Evolutionary conservation across 2,888 invertebrate species (phyloP).

Genomic region (Tetramorium bicarinatum): DNA sequence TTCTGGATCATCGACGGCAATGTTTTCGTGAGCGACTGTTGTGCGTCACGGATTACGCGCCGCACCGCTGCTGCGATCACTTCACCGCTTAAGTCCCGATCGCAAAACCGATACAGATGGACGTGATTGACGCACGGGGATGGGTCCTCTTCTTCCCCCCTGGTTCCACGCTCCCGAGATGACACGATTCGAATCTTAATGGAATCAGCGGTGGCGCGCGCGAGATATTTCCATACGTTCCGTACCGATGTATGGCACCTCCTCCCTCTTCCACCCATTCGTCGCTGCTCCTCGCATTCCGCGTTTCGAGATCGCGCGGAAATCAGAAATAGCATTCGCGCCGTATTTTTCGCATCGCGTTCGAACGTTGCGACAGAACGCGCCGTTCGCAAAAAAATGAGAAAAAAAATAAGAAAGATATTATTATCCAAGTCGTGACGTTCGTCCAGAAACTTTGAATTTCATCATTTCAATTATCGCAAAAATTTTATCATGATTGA

Average conservation of each 20-base stretch:
- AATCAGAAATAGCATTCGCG: conserved; percentile 78
- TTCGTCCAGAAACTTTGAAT: not conserved
- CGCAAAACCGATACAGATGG: not conserved
- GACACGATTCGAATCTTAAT: conserved; percentile 17
- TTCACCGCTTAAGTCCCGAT: not conserved
- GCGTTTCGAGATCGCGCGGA: conserved; percentile 70
- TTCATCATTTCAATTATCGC: not conserved
- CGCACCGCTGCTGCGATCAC: not conserved
- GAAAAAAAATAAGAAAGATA: not conserved
- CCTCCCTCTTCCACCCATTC: no score
- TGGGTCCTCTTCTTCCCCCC: no score
- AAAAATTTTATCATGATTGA: not conserved
- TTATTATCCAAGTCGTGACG: not conserved
- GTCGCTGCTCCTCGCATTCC: conserved; percentile 52
- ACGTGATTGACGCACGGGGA: not conserved
- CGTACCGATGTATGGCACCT: not conserved
- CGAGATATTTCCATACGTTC: conserved; percentile 23
- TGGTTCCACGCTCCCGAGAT: not conserved
- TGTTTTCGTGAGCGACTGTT: not conserved
- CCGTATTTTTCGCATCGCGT: conserved; percentile 69
- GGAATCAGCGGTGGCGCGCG: conserved; percentile 7
- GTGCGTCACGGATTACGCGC: not conserved
- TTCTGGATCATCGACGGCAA: no score
- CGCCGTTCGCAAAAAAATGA: conserved; percentile 4
- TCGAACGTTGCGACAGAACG: conserved; percentile 71